Base-by-base conservation (phyloP, 1,140 invertebrate species). In the Anastatus disparis region DNA sequence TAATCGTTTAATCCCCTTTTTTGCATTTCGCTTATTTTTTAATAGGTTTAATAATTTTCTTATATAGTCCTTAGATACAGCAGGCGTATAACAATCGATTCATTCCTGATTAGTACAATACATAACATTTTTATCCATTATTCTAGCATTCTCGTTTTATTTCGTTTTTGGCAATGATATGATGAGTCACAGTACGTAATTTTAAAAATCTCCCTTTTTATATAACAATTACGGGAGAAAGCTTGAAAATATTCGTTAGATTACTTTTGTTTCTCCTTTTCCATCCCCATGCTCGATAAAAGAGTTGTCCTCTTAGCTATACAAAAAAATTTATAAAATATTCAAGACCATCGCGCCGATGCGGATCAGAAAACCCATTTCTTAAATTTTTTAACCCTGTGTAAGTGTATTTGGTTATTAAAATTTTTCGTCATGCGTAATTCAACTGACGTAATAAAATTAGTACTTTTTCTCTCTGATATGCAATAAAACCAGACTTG, bases 401-500 rank as follows among this genome's bases (percentile, higher is more conserved):
- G 73, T 76, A 78, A 74, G 67, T 77, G 75, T 77, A 72, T 77
- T 77, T 71, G 72, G 78, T 74, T 3, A 35, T 29, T 17, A 24
- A 58, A 44, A 3, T 15, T 46, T 53, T 42, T 42, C 59, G 24
- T 40, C 31, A 52, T 9, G 1, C 13, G 10, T 17, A 10, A 17
- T 38, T 64, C 13, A 44, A 13, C 7, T 62, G 29, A 29, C 55
- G 55, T 48, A 70, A 61, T 61, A 71, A 53, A 69, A 62, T 74
- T 61, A 73, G 67, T 67, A 58, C 40, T 46, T 48, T n/a, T 27
- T 53, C 68, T 64, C 61, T 64, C 24, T 85, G 84, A 85, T 85
- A 85, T 85, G 82, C 81, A 78, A 84, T 83, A 79, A 78, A 80
- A 79, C 80, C 80, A 83, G 78, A 82, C 78, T 83, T 79, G 67